These are phyloP conservation scores for Hippoglossus hippoglossus DNA, from an alignment of 2,797 vertebrate species.

Conservation along the genomic window DNA sequence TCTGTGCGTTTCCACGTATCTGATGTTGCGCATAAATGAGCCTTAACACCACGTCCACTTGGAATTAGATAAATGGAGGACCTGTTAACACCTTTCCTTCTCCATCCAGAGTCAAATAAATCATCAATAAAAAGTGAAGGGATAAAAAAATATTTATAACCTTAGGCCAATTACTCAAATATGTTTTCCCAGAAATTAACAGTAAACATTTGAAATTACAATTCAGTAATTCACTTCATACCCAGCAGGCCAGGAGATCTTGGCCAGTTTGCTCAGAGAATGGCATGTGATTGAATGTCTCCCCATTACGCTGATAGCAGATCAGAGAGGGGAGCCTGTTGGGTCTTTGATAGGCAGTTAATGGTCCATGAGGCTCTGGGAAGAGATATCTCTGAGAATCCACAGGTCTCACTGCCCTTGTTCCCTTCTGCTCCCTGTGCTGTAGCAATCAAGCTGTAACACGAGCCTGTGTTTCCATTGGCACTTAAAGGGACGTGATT, in stretches of 20 bases:
- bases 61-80: conserved; percentile 44
- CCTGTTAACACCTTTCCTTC: neutral
- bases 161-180: neutral
- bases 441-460: conserved; percentile 69
- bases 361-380: conserved; percentile 79
- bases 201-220: conserved; percentile 12
- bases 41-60: conserved; percentile 18
- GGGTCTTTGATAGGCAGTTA: conserved; percentile 86
- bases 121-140: neutral
- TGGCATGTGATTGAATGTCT: conserved; percentile 80
- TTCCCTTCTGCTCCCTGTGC: conserved; percentile 60
- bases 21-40: no score
- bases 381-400: conserved; percentile 83
- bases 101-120: neutral
- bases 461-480: conserved; percentile 83
- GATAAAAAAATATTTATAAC: neutral
- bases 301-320: conserved; percentile 81
- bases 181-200: neutral
- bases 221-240: conserved; percentile 12
- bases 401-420: conserved; percentile 81
- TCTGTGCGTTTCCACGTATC: no score
- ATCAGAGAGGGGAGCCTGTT: conserved; percentile 77
- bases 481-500: conserved; percentile 92
- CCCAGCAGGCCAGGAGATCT: conserved; percentile 12
- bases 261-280: conserved; percentile 43